phyloP scores from a whole-genome alignment of 1,140 invertebrate species.

The Drosophila lacertosa region DNA sequence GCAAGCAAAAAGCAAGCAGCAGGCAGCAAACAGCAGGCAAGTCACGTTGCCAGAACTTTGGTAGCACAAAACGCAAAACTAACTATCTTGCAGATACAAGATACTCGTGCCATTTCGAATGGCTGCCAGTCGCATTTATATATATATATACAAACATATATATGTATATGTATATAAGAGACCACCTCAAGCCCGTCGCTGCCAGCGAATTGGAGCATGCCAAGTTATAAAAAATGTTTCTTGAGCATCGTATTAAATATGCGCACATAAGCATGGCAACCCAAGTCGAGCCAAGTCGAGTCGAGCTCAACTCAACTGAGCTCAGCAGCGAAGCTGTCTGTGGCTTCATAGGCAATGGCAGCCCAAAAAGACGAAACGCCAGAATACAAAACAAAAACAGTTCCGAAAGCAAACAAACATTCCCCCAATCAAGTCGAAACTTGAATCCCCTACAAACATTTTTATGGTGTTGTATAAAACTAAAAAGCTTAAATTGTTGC shows the following conservation, averaged over 20 bases:
- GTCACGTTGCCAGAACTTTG: slow-evolving; percentile 59
- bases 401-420: slow-evolving; percentile 52
- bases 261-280: slow-evolving; percentile 73
- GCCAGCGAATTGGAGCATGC: slow-evolving; percentile 76
- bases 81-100: slow-evolving; percentile 40
- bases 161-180: slow-evolving; percentile 51
- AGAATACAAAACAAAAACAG: slow-evolving; percentile 36
- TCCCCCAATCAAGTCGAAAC: slow-evolving; percentile 15
- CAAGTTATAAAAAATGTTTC: slow-evolving; percentile 77
- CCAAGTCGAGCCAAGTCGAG: slow-evolving; percentile 18
- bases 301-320: slow-evolving; percentile 15
- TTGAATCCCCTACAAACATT: slow-evolving; percentile 20
- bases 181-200: slow-evolving; percentile 34
- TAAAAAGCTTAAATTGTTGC: too few relatives aligned
- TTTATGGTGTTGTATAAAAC: not conserved
- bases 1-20: not conserved
- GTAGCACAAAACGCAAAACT: slow-evolving; percentile 33
- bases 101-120: slow-evolving; percentile 54
- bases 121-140: slow-evolving; percentile 34
- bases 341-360: slow-evolving; percentile 8
- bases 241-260: slow-evolving; percentile 74
- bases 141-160: too few relatives aligned
- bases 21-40: slow-evolving; percentile 27
- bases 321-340: slow-evolving; percentile 12
- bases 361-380: slow-evolving; percentile 24